phyloP scores from a whole-genome alignment of 2,113 vertebrate genomes.

The Trematocara macrostoma region DNA sequence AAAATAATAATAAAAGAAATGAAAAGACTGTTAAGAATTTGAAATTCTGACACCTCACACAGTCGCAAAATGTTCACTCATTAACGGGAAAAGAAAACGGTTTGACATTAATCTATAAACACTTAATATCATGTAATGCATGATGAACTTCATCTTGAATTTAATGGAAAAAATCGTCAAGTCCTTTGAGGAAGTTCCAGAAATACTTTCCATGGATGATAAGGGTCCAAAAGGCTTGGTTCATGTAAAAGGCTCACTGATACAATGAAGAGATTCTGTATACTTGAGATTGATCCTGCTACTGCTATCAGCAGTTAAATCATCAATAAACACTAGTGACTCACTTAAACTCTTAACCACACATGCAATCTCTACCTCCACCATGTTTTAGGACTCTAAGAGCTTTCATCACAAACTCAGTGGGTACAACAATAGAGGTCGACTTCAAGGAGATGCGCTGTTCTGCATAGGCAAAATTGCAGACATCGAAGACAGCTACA shows the following conservation, averaged over 20 bases:
- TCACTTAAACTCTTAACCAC: not conserved
- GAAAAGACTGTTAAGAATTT: not conserved
- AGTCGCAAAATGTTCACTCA: not conserved
- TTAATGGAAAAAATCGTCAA: not conserved
- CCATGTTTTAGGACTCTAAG: not conserved
- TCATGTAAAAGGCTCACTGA: not conserved
- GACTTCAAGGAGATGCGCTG: not conserved
- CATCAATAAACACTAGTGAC: not conserved
- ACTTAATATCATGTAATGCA: not conserved
- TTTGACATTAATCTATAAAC: not conserved
- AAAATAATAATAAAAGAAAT: not conserved
- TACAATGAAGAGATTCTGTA: not conserved
- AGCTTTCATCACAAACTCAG: not conserved
- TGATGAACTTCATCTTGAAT: not conserved
- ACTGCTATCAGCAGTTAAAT: not conserved
- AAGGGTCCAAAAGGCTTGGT: not conserved
- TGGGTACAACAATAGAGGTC: not conserved
- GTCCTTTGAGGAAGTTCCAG: not conserved
- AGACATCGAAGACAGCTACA: fast-evolving
- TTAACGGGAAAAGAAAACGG: fast-evolving
- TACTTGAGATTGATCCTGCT: not conserved
- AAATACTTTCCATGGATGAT: not conserved
- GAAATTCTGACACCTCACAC: not conserved
- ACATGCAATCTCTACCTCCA: not conserved
- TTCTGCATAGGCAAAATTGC: not conserved